Evolutionary conservation across 2,888 invertebrate species (phyloP).

Genomic region (Macrosoma leucophasiata): DNA sequence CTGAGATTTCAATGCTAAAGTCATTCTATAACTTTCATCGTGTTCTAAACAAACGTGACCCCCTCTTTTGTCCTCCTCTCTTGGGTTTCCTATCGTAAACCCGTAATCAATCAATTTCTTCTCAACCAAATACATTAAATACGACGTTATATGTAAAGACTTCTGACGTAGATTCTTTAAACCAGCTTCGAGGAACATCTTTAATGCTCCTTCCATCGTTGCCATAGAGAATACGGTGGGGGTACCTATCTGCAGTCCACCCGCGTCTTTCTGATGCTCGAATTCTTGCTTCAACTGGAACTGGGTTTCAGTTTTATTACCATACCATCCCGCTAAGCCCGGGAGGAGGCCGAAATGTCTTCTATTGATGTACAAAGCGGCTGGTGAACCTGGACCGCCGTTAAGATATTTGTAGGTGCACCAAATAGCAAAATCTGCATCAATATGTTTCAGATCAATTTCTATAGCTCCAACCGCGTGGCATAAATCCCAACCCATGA

Average conservation of each 20-base stretch:
- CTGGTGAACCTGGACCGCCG: constrained; percentile 54
- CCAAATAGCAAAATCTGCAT: constrained; percentile 61
- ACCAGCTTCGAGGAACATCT: constrained; percentile 48
- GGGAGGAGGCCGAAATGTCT: constrained; percentile 48
- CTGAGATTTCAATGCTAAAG: constrained; percentile 43
- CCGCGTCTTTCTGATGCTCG: constrained; percentile 51
- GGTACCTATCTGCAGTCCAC: constrained; percentile 56
- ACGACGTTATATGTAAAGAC: constrained; percentile 54
- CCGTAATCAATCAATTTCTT: constrained; percentile 39
- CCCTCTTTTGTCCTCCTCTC: constrained; percentile 46
- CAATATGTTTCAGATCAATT: constrained; percentile 46
- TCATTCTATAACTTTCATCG: constrained; percentile 52
- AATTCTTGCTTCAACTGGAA: constrained; percentile 51
- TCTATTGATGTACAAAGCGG: constrained; percentile 51
- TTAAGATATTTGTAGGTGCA: constrained; percentile 64
- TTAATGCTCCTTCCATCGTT: constrained; percentile 50
- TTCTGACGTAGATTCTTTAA: constrained; percentile 49
- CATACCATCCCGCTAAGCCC: constrained; percentile 56
- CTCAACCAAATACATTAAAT: constrained; percentile 55
- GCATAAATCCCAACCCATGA: constrained; percentile 59
- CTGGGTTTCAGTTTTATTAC: constrained; percentile 48
- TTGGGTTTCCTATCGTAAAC: constrained; percentile 47
- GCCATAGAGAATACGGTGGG: constrained; percentile 53
- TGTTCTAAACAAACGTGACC: constrained; percentile 58
- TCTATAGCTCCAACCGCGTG: constrained; percentile 54